Percentiles rank a stretch among this genome's conserved stretches.
Evolutionary conservation across 2,113 vertebrate genomes (phyloP).

Genomic region (Sebastes fasciatus): DNA sequence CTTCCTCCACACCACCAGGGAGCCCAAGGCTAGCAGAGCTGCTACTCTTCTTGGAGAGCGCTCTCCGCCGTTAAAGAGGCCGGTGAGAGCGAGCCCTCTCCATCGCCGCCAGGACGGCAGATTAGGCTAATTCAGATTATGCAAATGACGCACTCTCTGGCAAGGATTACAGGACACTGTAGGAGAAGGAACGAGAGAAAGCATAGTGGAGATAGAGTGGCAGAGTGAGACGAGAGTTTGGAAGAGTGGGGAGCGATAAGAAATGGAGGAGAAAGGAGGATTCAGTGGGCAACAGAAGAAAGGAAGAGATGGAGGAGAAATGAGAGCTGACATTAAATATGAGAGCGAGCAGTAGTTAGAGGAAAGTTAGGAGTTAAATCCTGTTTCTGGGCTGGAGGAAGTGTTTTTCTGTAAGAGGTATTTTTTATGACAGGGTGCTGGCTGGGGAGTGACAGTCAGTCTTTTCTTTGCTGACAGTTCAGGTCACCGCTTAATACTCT

Average conservation of each 20-base stretch:
- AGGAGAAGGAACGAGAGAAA: conserved; percentile 31
- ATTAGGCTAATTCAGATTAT: conserved; percentile 83
- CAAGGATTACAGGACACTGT: conserved; percentile 68
- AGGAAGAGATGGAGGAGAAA: conserved; percentile 30
- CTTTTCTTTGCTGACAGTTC: conserved; percentile 46
- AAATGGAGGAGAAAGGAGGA: conserved; percentile 25
- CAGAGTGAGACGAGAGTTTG: no score
- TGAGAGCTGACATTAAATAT: conserved; percentile 27
- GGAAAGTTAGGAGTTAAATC: conserved; percentile 33
- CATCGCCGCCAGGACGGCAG: conserved; percentile 54
- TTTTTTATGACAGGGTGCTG: conserved; percentile 36
- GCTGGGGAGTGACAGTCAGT: conserved; percentile 41
- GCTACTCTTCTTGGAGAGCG: conserved; percentile 36
- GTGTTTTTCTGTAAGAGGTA: neutral
- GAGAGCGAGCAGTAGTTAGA: conserved; percentile 21
- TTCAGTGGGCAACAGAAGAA: conserved; percentile 42
- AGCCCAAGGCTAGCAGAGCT: neutral
- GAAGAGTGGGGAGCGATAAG: conserved; percentile 43
- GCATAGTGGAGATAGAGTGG: neutral
- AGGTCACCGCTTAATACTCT: conserved; percentile 31
- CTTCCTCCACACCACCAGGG: conserved; percentile 5
- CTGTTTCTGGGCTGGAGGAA: conserved; percentile 21
- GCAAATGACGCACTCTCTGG: conserved; percentile 68
- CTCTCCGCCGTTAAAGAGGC: conserved; percentile 11
- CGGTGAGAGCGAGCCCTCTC: conserved; percentile 41